Base-by-base conservation (phyloP, 1,140 invertebrate genomes). In the Sycophaga agraensis region DNA sequence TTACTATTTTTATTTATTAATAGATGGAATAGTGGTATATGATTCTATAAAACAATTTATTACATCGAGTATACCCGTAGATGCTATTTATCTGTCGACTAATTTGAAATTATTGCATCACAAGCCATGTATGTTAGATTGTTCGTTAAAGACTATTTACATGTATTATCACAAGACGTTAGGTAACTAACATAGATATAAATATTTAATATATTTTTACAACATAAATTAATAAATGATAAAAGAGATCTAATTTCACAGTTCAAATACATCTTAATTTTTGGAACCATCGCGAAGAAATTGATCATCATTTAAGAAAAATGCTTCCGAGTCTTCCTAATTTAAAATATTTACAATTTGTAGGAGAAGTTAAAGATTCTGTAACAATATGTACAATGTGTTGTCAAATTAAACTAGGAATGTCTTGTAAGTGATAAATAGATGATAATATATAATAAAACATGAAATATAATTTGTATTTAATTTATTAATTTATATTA, bases 261-360 rank as follows among this genome's bases (percentile, higher is more conserved):
- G 50, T 26, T 1, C 9, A 40, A 26, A 12, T 54, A 1, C 11
- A 42, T 16, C 21, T 54, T 3, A 40, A 26, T 26, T 39, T 39
- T 7, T 55, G 39, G 24, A 43, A 55, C 43, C 39, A 43, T 28
- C 37, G 40, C 2, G 53, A 55, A 28, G 7, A 4, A 4, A n/a
- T 55, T 17, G 53, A 55, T 12, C 2, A 55, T 55, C 53, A 55
- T 31, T 55, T 55, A 11, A 42, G 53, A n/a, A 43, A 45, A 56
- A 56, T 56, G 3, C 34, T 56, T 19, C 24, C 40, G 2, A 28
- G 26, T 7, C 7, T 56, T 34, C 40, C 54, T 6, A 56, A 56
- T 45, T 45, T 46, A 31, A 19, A 35, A 46, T 8, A 2, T 21
- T 45, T 56, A n/a, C 17, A 56, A 16, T 56, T 45, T 31, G 0